Evolutionary conservation across 2,888 invertebrate species (phyloP), one percentile per base, ranked within the genome.

Genomic region (Athalia circularis): DNA sequence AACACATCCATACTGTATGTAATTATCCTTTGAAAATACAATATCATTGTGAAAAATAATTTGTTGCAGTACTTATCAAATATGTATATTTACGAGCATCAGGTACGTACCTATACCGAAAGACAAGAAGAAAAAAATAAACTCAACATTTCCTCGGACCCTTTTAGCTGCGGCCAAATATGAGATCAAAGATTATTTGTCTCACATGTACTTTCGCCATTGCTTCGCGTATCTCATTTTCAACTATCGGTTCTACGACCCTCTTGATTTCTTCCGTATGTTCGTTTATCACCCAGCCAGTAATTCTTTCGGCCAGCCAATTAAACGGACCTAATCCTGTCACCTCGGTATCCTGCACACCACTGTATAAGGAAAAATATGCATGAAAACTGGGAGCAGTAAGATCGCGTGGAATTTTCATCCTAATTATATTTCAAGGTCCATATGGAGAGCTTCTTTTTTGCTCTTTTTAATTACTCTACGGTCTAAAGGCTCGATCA

Each of bases 251-350:
- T 13, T 48, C 7, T 11, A 48, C 7, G 2, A 50, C n/a, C 8
- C 9, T 52, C n/a, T 52, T 68, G 6, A 54, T 11, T 54, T 1
- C 29, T 29, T 29, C 29, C 2, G 29, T 29, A 29, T 2, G 29
- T 29, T 29, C 54, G 4, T 9, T 11, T 3, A 68, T 68, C 52
- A 68, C 7, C 11, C 29, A n/a, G 8, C n/a, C 68, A 47, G 68
- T 7, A 4, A 68, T 52, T 68, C 7, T 54, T 8, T 50, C 50
- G 11, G 68, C 43, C 52, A 68, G 11, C 43, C 54, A 54, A 68
- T 52, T 43, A n/a, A 68, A 54, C 43, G 68, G 29, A 11, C 68
- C 29, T 2, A 54, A 52, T 50, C 54, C 54, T n/a, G 68, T 52
- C 11, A 68, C 7, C 6, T 68, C 5, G 29, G 54, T 52, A 54